These are phyloP conservation scores for Melanotaenia maccullochi DNA, from an alignment of 2,797 vertebrate genomes.

Conservation along the genomic window DNA sequence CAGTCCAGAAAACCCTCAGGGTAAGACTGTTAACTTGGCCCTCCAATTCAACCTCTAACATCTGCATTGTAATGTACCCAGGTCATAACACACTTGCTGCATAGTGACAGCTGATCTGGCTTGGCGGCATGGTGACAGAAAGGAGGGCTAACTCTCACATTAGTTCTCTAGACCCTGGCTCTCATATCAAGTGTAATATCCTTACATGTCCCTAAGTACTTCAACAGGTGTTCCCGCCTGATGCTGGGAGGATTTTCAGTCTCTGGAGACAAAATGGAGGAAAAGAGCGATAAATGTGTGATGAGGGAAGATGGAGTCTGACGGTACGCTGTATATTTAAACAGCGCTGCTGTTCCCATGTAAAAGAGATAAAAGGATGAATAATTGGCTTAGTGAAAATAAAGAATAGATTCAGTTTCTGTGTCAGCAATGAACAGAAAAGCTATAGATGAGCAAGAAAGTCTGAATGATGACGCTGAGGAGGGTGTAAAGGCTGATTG, in stretches of 20 bases:
- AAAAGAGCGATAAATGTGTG: conserved; percentile 2
- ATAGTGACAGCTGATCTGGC: background rate
- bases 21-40: too few species aligned
- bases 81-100: too few species aligned
- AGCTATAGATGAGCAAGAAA: background rate
- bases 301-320: background rate
- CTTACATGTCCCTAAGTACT: background rate
- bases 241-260: background rate
- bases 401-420: conserved; percentile 7
- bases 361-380: background rate
- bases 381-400: conserved; percentile 15
- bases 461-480: conserved; percentile 10
- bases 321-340: background rate
- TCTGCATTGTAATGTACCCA: background rate
- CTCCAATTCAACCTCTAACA: too few species aligned
- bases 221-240: background rate
- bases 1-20: too few species aligned
- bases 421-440: background rate
- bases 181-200: background rate
- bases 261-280: conserved; percentile 11
- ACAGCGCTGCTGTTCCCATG: conserved; percentile 4
- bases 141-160: background rate
- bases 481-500: conserved; percentile 1
- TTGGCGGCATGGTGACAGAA: background rate
- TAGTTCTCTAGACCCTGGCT: background rate